phyloP scores from a whole-genome alignment of 2,888 invertebrate genomes.

The Autographa pulchrina region DNA sequence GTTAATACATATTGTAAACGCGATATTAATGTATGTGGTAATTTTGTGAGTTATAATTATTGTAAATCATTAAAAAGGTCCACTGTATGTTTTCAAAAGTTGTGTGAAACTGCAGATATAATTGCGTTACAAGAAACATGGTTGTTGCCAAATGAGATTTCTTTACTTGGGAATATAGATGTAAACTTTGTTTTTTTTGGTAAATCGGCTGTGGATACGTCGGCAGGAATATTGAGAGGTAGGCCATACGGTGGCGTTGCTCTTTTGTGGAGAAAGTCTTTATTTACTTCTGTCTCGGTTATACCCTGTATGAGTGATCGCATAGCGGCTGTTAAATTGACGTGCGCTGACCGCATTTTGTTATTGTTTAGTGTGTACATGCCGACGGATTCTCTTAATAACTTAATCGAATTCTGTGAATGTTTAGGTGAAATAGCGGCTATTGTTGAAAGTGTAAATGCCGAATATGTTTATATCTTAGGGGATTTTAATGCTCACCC shows the following conservation, averaged over 20 bases:
- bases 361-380: constrained; percentile 12
- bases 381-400: not conserved
- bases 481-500: too few species aligned
- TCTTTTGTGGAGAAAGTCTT: constrained; percentile 3
- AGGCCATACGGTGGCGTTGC: too few species aligned
- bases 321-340: not conserved
- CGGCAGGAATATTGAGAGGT: not conserved
- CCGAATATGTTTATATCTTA: not conserved
- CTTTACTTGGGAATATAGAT: not conserved
- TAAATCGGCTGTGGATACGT: not conserved
- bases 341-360: not conserved
- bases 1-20: too few species aligned
- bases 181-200: not conserved
- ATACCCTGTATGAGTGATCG: not conserved
- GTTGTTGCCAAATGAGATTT: too few species aligned
- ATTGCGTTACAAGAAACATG: too few species aligned
- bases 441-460: not conserved
- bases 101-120: not conserved
- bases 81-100: not conserved
- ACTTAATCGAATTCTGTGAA: constrained; percentile 4
- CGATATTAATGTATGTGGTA: not conserved
- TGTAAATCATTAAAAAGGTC: not conserved
- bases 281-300: not conserved
- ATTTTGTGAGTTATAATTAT: not conserved
- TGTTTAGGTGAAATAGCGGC: constrained; percentile 7